Conservation (phyloP, 2,113 vertebrate genomes). For the Ornithorhynchus anatinus region DNA sequence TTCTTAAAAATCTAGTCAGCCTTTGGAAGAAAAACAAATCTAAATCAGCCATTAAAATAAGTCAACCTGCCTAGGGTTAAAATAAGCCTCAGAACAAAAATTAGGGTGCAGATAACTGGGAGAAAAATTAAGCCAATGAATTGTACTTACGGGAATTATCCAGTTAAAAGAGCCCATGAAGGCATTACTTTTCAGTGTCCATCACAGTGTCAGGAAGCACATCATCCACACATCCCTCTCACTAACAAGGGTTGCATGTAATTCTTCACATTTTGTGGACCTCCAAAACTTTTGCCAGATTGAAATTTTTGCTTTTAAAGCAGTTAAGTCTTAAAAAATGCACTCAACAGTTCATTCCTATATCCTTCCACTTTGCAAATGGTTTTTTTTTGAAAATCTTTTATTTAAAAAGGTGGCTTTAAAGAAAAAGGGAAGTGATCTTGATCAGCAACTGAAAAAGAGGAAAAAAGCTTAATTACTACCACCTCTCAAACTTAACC, state of each 20-base stretch:
- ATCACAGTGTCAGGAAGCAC: neutral
- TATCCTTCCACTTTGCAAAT: constrained; percentile 4
- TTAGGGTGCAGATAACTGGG: neutral
- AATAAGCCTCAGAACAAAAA: neutral
- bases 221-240: neutral
- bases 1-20: neutral
- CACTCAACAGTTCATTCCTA: neutral
- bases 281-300: neutral
- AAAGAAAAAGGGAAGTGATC: neutral
- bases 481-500: constrained; percentile 24
- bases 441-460: constrained; percentile 3
- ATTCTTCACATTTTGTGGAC: neutral
- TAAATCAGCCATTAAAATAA: too few relatives aligned
- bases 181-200: neutral
- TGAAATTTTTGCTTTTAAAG: neutral
- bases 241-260: neutral
- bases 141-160: neutral
- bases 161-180: neutral
- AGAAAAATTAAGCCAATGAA: neutral
- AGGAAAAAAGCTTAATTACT: constrained; percentile 22
- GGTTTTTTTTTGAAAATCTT: neutral
- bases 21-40: neutral
- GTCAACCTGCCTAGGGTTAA: neutral
- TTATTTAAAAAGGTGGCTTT: constrained; percentile 8
- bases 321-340: neutral